Evolutionary conservation across 92 coral and sea anemone genomes (phyloP).

Genomic region (Bergia puertoricense): DNA sequence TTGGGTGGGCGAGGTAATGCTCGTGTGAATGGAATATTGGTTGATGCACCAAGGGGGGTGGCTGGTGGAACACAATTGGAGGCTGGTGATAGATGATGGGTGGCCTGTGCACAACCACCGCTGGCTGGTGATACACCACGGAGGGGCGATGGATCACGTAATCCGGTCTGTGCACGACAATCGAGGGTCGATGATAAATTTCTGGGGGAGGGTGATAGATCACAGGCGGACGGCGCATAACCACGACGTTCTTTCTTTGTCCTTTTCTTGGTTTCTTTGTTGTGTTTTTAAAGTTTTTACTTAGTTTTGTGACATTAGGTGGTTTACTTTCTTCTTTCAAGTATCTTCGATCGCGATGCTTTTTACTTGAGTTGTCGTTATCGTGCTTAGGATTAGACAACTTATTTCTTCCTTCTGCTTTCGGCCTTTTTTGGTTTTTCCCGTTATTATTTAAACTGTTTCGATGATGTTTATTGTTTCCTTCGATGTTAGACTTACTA

Average conservation of each 20-base stretch:
- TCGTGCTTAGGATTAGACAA: neutral
- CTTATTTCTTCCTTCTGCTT: neutral
- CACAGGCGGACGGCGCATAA: slow-evolving; percentile 81
- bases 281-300: neutral
- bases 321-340: slow-evolving; percentile 1
- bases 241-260: slow-evolving; percentile 75
- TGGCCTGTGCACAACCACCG: slow-evolving; percentile 94
- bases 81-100: slow-evolving; percentile 87
- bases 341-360: slow-evolving; percentile 29
- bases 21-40: slow-evolving; percentile 85
- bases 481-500: slow-evolving; percentile 66
- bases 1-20: slow-evolving; percentile 71
- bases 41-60: slow-evolving; percentile 83
- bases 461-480: neutral
- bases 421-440: neutral
- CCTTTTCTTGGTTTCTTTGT: slow-evolving; percentile 52
- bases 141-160: slow-evolving; percentile 93
- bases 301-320: slow-evolving; percentile 20
- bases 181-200: slow-evolving; percentile 90
- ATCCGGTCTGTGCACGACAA: slow-evolving; percentile 90
- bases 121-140: slow-evolving; percentile 86
- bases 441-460: neutral
- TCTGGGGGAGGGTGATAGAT: slow-evolving; percentile 90
- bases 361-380: neutral
- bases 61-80: slow-evolving; percentile 92